Evolutionary conservation across 2,797 vertebrate genomes (phyloP), one percentile per base, ranked within the genome.

Genomic region (Sus cebifrons): DNA sequence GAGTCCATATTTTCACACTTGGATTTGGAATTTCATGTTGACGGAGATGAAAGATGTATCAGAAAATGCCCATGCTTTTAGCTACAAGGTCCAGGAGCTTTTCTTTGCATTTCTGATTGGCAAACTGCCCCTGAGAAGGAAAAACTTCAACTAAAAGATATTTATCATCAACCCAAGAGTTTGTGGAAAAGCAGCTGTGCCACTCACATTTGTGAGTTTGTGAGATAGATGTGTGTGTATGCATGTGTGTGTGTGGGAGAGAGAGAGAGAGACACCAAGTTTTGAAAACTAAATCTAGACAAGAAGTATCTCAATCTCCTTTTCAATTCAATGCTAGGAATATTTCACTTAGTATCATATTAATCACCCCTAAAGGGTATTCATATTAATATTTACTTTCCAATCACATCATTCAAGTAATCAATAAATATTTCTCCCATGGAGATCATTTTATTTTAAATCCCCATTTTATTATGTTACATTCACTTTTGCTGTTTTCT

Each of bases 231-330:
- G 44, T 49, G 44, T 49, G 44, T 49, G 44, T 49, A 10, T 49
- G 44, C 9, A 10, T 49, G 44, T 49, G 44, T 49, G 44, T 49
- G 44, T 49, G 44, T 49, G 44, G 5, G 44, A 7, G 44, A 75
- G 1, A 49, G 10, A 86, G 23, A 84, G 3, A 32, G 9, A 13
- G 56, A 64, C 8, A 60, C 6, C 8, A 77, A 25, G 6, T 81
- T 54, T 64, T 86, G n/a, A 90, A 83, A 92, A 71, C 65, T 29
- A 94, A 40, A 90, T 73, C 29, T 44, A 68, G 65, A 29, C 12
- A 56, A 70, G 4, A 68, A 56, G 40, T 65, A 60, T 2, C 16
- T 9, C 40, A 77, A 81, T 65, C 2, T 21, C 2, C 27, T 23
- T 79, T 68, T 32, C 32, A 16, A 16, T 86, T 92, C 64, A 62